A percentile compares a stretch with the other conserved stretches of the same genome.
phyloP scores from a whole-genome alignment of 1,140 invertebrate genomes.

The Diachasmimorpha longicaudata region DNA sequence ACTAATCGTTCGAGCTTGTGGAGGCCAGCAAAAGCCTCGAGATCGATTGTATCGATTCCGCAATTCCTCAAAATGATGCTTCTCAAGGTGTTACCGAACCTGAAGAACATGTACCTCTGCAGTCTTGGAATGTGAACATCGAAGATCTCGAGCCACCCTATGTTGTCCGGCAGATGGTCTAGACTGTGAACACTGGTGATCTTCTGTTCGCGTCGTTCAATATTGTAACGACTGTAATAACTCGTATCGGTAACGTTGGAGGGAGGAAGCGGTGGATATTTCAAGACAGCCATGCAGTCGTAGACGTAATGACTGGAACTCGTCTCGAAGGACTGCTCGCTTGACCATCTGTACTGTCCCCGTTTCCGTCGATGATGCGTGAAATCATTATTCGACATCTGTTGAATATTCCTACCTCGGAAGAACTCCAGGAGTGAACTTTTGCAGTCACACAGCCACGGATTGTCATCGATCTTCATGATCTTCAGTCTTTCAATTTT shows the following conservation, averaged over 20 bases:
- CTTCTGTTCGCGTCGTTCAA: constrained; percentile 24
- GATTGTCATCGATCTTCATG: constrained; percentile 43
- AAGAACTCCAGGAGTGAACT: constrained; percentile 34
- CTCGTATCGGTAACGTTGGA: background rate
- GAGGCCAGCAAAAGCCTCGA: constrained; percentile 43
- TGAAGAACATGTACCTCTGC: constrained; percentile 41
- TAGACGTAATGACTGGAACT: constrained; percentile 5
- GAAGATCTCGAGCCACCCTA: constrained; percentile 40
- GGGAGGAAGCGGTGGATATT: constrained; percentile 23
- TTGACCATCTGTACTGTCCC: background rate
- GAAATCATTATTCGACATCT: constrained; percentile 13
- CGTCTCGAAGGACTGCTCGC: background rate
- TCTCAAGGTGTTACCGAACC: constrained; percentile 46
- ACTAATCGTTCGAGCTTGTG: constrained; percentile 40
- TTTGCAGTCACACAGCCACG: constrained; percentile 46
- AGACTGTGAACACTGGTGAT: constrained; percentile 18
- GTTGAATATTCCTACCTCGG: constrained; percentile 27
- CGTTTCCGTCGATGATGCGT: constrained; percentile 3
- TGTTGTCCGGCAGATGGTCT: constrained; percentile 43
- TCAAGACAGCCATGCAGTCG: constrained; percentile 29
- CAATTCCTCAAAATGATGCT: constrained; percentile 40
- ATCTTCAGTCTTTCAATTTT: constrained; percentile 29
- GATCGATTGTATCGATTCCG: constrained; percentile 36
- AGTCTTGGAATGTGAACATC: constrained; percentile 33
- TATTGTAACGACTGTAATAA: constrained; percentile 4